Percentiles rank a stretch among this genome's conserved stretches.
phyloP scores from a whole-genome alignment of 2,797 vertebrate genomes.

The Falco berigora region DNA sequence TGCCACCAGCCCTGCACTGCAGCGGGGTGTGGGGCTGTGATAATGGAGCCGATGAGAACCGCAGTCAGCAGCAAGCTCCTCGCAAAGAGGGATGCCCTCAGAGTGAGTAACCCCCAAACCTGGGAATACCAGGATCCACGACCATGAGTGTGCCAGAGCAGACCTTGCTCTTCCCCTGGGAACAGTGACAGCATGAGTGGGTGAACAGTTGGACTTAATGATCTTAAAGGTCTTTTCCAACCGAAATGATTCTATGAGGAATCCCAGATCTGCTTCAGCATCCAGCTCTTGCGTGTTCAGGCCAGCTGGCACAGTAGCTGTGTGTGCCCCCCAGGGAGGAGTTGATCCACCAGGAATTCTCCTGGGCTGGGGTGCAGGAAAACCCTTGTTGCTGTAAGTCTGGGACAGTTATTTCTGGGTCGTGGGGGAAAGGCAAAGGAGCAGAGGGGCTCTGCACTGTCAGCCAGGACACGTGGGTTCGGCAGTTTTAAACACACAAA shows the following conservation, averaged over 20 bases:
- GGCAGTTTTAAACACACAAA: neutral
- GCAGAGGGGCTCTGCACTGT: neutral
- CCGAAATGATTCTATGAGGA: neutral
- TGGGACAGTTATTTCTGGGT: too few species aligned
- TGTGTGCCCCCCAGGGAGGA: neutral
- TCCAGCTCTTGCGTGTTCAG: neutral
- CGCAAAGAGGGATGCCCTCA: neutral
- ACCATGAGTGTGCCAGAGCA: fast-evolving
- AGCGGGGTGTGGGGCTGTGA: slow-evolving; percentile 63
- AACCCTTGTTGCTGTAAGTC: fast-evolving
- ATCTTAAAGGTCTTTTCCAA: too few species aligned
- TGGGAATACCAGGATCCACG: fast-evolving
- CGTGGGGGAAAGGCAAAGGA: neutral
- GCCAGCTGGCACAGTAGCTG: fast-evolving
- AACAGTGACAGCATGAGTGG: neutral
- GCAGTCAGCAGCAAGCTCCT: slow-evolving; percentile 44
- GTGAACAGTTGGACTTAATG: too few species aligned
- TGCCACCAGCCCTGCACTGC: slow-evolving; percentile 70
- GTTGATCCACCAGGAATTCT: neutral
- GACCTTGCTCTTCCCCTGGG: neutral
- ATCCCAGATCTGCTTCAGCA: neutral
- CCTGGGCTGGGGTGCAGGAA: neutral
- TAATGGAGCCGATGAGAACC: slow-evolving; percentile 70
- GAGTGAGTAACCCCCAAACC: fast-evolving
- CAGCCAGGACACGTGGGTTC: fast-evolving